Evolutionary conservation across 2,888 invertebrate genomes (phyloP).

Genomic region (Nomada fucata): DNA sequence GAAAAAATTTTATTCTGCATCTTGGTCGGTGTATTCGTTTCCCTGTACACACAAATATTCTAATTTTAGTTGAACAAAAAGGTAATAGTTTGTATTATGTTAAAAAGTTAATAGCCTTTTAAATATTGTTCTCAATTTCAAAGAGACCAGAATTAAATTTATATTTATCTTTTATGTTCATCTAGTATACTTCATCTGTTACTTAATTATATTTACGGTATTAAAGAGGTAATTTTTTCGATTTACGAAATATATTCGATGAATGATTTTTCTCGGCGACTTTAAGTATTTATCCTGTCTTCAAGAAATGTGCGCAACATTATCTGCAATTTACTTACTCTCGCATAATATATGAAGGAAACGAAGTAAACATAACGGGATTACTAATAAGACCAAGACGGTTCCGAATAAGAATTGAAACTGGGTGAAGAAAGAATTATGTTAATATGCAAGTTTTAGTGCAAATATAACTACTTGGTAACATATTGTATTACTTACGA

Average conservation of each 20-base stretch:
- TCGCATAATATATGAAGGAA: slow-evolving; percentile 86
- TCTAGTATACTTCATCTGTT: neutral
- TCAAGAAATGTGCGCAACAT: neutral
- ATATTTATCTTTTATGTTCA: no score
- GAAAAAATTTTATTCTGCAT: slow-evolving; percentile 81
- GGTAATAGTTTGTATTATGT: neutral
- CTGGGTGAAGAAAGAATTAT: slow-evolving; percentile 81
- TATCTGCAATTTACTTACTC: slow-evolving; percentile 82
- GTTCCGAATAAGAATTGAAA: slow-evolving; percentile 89
- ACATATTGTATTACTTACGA: slow-evolving; percentile 86
- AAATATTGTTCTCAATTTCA: neutral
- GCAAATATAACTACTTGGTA: neutral
- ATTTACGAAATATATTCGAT: no score
- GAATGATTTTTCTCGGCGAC: no score
- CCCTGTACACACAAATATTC: slow-evolving; percentile 71
- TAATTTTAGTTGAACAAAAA: neutral
- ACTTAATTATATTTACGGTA: no score
- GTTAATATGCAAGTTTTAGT: neutral
- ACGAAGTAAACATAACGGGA: slow-evolving; percentile 88
- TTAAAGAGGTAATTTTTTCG: no score
- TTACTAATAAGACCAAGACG: slow-evolving; percentile 86
- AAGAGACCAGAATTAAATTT: no score
- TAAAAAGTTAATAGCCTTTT: neutral
- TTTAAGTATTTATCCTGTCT: neutral
- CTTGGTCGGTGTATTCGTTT: slow-evolving; percentile 84